Conservation (phyloP, 2,888 invertebrate species). For the Acrobasis consociella region DNA sequence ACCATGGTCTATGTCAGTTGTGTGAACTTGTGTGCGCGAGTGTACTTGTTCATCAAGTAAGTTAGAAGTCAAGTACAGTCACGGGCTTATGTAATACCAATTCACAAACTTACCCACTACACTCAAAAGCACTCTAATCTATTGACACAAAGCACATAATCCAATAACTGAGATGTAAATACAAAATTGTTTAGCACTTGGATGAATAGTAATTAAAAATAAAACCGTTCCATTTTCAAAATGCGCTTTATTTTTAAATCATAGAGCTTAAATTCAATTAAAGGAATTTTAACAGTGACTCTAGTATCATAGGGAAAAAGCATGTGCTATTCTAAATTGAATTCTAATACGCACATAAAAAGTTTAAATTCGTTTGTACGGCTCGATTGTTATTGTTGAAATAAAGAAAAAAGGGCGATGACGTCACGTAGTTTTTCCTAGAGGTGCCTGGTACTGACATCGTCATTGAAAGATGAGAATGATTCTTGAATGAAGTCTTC, state of each 20-base stretch:
- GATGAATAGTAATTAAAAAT: constrained; percentile 29
- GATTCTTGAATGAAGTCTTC: constrained; percentile 6
- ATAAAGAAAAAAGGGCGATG: constrained; percentile 39
- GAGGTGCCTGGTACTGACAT: constrained; percentile 42
- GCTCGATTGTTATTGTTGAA: constrained; percentile 1
- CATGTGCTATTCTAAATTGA: not conserved
- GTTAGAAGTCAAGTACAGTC: constrained; percentile 72
- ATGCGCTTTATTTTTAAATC: constrained; percentile 3
- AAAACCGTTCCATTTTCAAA: constrained; percentile 11
- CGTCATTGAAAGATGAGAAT: constrained; percentile 12
- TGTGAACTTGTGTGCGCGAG: constrained; percentile 38
- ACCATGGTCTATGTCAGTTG: no score
- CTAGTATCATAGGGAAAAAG: not conserved
- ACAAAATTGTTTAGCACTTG: not conserved
- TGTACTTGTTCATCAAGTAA: constrained; percentile 68
- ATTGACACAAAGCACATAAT: not conserved
- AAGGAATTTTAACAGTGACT: constrained; percentile 1
- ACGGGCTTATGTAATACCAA: constrained; percentile 52
- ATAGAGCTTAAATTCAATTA: constrained; percentile 15
- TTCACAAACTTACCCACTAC: constrained; percentile 7
- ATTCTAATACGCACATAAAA: not conserved
- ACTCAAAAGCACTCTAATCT: not conserved
- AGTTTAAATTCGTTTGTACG: not conserved
- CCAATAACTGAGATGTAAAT: not conserved
- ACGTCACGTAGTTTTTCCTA: constrained; percentile 40